Base-by-base conservation (phyloP, 2,113 vertebrate genomes). In the Anseranas semipalmata region DNA sequence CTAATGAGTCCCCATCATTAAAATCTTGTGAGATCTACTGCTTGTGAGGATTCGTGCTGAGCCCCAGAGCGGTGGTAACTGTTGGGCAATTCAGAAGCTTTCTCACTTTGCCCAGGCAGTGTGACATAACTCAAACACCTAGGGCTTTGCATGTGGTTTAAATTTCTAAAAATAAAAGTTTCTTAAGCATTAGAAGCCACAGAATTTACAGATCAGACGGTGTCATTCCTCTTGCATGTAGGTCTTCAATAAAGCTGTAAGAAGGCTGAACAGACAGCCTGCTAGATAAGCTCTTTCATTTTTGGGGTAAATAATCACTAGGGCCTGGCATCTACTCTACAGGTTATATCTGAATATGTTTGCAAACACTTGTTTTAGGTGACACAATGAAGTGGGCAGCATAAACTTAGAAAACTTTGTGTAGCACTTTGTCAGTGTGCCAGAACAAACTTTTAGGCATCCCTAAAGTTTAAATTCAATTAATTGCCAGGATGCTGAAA, bases 391-490 rank as follows among this genome's bases (percentile, higher is more conserved):
- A 94, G 46, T 56, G 41, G 15, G 70, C 94, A 94, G 58, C 28
- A 30, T 48, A 73, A 91, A 77, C 53, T n/a, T 32, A 73, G 83
- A 55, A 89, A 45, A 65, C 46, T 75, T 74, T 46, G 59, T 77
- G 63, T 48, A 81, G 80, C 43, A 19, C 21, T 89, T 95, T 85
- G 76, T 82, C 94, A 85, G 50, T 2, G 0, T 73, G 53, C 46
- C 77, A 89, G 70, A 66, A 77, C 21, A 83, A 85, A 89, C 67
- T 85, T 87, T 72, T 74, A 79, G 67, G 41, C 78, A 75, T 94
- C 92, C 78, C 85, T 56, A 52, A 89, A 19, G 56, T 92, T 72
- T 94, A 12, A 95, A 85, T 88, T 90, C 65, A 75, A 7, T 88
- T 48, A 76, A 56, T 71, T 85, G 25, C 66, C 73, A 93, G 39